Evolutionary conservation across 2,113 vertebrate species (phyloP).

Genomic region (Halichoeres trimaculatus): DNA sequence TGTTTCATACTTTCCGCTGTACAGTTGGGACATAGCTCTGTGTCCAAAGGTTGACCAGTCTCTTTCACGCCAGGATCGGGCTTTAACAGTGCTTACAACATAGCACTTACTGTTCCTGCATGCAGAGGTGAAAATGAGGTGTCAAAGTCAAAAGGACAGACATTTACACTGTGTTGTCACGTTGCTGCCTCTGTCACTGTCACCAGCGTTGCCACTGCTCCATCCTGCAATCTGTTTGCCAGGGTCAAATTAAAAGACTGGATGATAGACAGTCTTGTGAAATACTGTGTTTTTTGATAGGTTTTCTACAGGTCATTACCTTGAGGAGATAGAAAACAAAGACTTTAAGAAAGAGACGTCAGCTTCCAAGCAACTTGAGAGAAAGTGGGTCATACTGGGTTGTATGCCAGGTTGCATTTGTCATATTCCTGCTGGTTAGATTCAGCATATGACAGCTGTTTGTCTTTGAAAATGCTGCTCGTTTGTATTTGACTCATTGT

Average conservation of each 20-base stretch:
- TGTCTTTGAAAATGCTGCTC: slow-evolving; percentile 19
- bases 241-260: slow-evolving; percentile 17
- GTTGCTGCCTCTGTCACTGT: slow-evolving; percentile 13
- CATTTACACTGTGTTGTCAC: slow-evolving; percentile 1
- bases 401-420: slow-evolving; percentile 21
- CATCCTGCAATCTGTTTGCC: slow-evolving; percentile 12
- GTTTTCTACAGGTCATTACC: slow-evolving; percentile 3
- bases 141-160: slow-evolving; percentile 41
- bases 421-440: slow-evolving; percentile 14
- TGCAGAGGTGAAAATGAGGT: slow-evolving; percentile 30
- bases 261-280: slow-evolving; percentile 19
- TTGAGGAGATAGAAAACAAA: slow-evolving; percentile 20
- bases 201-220: not conserved
- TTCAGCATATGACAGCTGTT: slow-evolving; percentile 31
- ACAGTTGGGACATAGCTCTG: slow-evolving; percentile 20
- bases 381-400: slow-evolving; percentile 27
- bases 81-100: slow-evolving; percentile 13
- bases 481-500: slow-evolving; percentile 17
- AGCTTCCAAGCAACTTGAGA: slow-evolving; percentile 2
- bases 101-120: slow-evolving; percentile 5
- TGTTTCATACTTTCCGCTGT: slow-evolving; percentile 5
- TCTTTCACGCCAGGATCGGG: not conserved
- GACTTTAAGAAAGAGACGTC: not conserved
- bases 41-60: slow-evolving; percentile 35
- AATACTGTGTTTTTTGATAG: not conserved